Evolutionary conservation across 2,888 invertebrate species (phyloP).

Genomic region (Drosophila testacea): DNA sequence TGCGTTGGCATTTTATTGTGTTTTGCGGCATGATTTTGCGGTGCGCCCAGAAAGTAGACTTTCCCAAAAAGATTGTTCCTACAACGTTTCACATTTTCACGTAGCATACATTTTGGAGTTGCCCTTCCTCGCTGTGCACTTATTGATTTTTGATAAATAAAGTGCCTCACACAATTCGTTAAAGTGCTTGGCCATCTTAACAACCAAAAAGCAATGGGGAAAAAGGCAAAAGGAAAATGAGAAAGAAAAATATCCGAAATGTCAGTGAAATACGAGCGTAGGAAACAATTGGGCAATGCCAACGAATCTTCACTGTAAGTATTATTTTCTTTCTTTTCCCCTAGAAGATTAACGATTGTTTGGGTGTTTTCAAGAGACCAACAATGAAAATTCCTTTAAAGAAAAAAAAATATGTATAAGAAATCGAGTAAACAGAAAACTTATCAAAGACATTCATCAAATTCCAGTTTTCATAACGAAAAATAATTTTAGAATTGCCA

Average conservation of each 20-base stretch:
- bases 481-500: conserved; percentile 1
- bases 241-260: conserved; percentile 22
- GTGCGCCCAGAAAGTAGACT: conserved; percentile 39
- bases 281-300: conserved; percentile 37
- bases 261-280: conserved; percentile 47
- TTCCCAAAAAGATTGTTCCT: conserved; percentile 25
- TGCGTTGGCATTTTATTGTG: conserved; percentile 68
- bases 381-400: conserved; percentile 11
- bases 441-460: conserved; percentile 26
- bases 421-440: conserved; percentile 7
- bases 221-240: conserved; percentile 2
- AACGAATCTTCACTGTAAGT: conserved; percentile 20
- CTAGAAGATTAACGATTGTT: conserved; percentile 47
- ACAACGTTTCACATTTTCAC: conserved; percentile 58
- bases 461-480: conserved; percentile 13
- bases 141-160: conserved; percentile 69
- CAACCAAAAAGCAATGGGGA: conserved; percentile 29
- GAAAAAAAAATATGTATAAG: neutral
- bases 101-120: conserved; percentile 35
- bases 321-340: conserved; percentile 3
- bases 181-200: conserved; percentile 28
- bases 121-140: conserved; percentile 27
- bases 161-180: conserved; percentile 44
- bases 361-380: conserved; percentile 11
- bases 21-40: conserved; percentile 77